Conservation (phyloP, 2,113 vertebrate species). For the Antechinus flavipes region DNA sequence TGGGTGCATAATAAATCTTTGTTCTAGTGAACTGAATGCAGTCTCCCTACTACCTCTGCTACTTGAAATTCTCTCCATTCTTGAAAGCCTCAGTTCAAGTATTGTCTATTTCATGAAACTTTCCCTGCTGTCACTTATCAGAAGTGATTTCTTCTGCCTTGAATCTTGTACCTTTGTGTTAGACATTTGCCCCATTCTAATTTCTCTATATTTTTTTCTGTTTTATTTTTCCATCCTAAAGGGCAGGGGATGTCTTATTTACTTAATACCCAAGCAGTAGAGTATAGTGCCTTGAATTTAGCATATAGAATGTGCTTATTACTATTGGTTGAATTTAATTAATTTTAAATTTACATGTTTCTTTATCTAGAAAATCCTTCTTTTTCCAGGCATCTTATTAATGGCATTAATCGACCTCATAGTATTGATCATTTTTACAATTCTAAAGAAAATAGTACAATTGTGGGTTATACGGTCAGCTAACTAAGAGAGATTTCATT, state of each 20-base stretch:
- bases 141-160: neutral
- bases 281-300: neutral
- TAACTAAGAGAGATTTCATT: neutral
- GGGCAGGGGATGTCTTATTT: neutral
- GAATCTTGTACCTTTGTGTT: neutral
- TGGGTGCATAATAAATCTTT: neutral
- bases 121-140: neutral
- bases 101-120: neutral
- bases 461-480: constrained; percentile 19
- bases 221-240: neutral
- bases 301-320: neutral
- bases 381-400: neutral
- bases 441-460: constrained; percentile 34
- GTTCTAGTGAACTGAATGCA: neutral
- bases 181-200: neutral
- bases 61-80: neutral
- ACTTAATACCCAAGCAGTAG: neutral
- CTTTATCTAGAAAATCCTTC: neutral
- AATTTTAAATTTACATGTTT: neutral
- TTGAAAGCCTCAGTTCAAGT: too few species aligned
- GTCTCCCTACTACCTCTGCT: neutral
- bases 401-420: neutral
- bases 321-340: neutral
- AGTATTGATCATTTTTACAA: neutral
- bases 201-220: neutral